Conservation (phyloP, 2,797 vertebrate genomes). For the Podargus strigoides region DNA sequence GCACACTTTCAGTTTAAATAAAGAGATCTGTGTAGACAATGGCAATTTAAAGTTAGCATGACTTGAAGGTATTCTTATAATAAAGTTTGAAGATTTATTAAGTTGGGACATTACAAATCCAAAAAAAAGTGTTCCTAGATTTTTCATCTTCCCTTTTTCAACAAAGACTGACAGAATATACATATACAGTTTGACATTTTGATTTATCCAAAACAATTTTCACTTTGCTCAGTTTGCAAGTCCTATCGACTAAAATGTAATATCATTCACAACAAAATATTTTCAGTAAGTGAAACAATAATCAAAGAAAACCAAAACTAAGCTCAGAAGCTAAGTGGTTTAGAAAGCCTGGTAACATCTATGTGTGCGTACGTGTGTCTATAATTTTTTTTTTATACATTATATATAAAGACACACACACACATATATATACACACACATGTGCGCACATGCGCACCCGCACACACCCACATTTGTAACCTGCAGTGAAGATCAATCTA, state of each 20-base stretch:
- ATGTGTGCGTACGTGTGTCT: conserved; percentile 39
- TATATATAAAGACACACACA: conserved; percentile 35
- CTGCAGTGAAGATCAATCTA: conserved; percentile 64
- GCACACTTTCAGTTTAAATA: conserved; percentile 68
- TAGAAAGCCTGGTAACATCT: conserved; percentile 67
- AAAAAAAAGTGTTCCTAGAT: conserved; percentile 65
- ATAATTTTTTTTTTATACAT: conserved; percentile 39
- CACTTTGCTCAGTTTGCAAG: conserved; percentile 68
- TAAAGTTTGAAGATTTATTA: conserved; percentile 65
- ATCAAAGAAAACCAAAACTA: conserved; percentile 72
- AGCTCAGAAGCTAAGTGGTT: conserved; percentile 75
- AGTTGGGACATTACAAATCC: conserved; percentile 66
- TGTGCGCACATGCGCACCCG: not conserved
- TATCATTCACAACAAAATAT: conserved; percentile 69
- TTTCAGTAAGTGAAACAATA: conserved; percentile 72
- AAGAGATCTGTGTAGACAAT: conserved; percentile 58
- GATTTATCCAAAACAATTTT: conserved; percentile 70
- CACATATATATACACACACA: conserved; percentile 19
- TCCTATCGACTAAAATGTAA: conserved; percentile 70
- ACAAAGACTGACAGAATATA: conserved; percentile 70
- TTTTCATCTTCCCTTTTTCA: conserved; percentile 74
- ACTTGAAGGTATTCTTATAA: conserved; percentile 60
- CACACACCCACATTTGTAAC: conserved; percentile 54
- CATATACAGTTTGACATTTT: conserved; percentile 70
- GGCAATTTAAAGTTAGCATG: conserved; percentile 53